Evolutionary conservation across 2,888 invertebrate genomes (phyloP), one percentile per base, ranked within the genome.

Genomic region (Orthosia cruda): DNA sequence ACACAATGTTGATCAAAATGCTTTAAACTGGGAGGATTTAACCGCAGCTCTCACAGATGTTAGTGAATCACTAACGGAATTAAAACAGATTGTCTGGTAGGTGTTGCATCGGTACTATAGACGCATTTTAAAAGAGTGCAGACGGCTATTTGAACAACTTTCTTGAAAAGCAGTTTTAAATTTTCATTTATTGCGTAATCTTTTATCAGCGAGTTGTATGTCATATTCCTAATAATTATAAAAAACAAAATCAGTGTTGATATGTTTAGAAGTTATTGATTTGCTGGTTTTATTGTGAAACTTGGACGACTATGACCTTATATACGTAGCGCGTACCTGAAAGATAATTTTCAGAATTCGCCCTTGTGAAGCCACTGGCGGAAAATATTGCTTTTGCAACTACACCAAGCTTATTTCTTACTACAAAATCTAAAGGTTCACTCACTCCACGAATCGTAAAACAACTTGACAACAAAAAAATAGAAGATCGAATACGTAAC

Each of bases 1-100:
- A 40, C 16, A 61, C 3, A 9, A 13, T 15, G 20, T 45, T 4
- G 61, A 23, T 15, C 55, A 61, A 45, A 20, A 45, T 12, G 20
- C 20, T 45, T 45, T 20, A 61, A 61, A 61, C 61, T 45, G 45
- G 20, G 20, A 61, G 45, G 45, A 45, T 20, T 61, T 45, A 49
- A 49, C 18, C 18, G 16, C 49, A n/a, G 18, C 9, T 57, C 4
- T 71, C n/a, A n/a, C 26, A 74, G 40, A 49, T 45, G n/a, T 76
- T 57, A 45, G 15, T 45, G 67, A 76, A 55, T 75, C 23, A 75
- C 49, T 64, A 55, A n/a, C 7, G 16, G 55, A 13, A 72, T 47
- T 15, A 47, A 54, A 74, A 47, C 45, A 47, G 18, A 54, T 15
- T 64, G 49, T 18, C 26, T 63, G 47, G 62, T 63, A 45, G 61